These are phyloP conservation scores for Colletes latitarsis DNA, from an alignment of 1,140 invertebrate genomes.

Conservation along the genomic window DNA sequence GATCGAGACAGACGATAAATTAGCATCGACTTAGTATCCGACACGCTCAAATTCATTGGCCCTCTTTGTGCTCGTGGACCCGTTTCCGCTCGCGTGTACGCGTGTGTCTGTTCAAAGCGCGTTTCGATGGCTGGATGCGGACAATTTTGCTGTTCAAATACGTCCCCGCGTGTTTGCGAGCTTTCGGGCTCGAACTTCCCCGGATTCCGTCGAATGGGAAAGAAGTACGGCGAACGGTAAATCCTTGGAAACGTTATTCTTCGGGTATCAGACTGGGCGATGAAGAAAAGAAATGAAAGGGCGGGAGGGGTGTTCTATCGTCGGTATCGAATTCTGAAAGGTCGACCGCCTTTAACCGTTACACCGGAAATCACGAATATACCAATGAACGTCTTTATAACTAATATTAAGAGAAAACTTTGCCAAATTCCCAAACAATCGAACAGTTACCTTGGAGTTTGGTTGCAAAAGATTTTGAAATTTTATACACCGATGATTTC, in stretches of 20 bases:
- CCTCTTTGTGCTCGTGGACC: not conserved
- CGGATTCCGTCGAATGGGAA: not conserved
- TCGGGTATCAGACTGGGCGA: not conserved
- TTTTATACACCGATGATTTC: too few relatives aligned
- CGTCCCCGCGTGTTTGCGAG: not conserved
- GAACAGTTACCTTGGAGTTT: too few relatives aligned
- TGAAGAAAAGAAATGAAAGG: not conserved
- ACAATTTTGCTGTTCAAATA: constrained; percentile 11
- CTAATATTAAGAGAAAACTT: too few relatives aligned
- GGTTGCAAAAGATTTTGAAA: too few relatives aligned
- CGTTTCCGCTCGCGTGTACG: not conserved
- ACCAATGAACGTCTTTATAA: too few relatives aligned
- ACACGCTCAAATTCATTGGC: constrained; percentile 36
- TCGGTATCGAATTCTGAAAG: not conserved
- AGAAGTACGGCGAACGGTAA: not conserved
- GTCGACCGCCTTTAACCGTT: not conserved
- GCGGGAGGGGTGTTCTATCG: not conserved
- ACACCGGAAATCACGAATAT: not conserved
- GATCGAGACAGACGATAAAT: constrained; percentile 70
- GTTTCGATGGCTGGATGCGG: not conserved
- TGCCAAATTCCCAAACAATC: too few relatives aligned
- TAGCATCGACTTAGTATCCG: constrained; percentile 69
- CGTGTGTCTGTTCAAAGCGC: too few relatives aligned
- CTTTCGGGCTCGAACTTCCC: not conserved
- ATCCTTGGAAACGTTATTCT: constrained; percentile 16